These are phyloP conservation scores for Junonia oenone DNA, from an alignment of 2,888 invertebrate species.

Conservation along the genomic window DNA sequence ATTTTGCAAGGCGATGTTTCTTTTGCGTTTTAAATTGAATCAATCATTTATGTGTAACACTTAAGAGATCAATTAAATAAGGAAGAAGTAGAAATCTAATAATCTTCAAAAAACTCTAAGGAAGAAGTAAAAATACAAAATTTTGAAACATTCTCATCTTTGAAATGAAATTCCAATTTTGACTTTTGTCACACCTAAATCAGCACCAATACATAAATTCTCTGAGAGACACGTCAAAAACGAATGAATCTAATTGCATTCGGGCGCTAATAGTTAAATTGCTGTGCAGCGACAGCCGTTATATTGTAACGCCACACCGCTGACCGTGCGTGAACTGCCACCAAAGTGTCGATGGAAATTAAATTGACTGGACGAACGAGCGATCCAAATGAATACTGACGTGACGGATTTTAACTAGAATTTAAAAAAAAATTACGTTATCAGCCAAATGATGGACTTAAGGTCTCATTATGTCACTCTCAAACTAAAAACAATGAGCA, in stretches of 20 bases:
- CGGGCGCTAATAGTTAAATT: constrained; percentile 2
- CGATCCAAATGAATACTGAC: constrained; percentile 14
- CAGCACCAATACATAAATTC: no score
- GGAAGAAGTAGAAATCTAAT: no score
- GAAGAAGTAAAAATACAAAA: no score
- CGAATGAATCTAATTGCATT: background rate
- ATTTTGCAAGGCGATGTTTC: background rate
- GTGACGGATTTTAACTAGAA: background rate
- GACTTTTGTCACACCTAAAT: no score
- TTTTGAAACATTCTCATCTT: no score
- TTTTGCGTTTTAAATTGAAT: background rate
- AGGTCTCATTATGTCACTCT: background rate
- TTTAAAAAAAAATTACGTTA: background rate
- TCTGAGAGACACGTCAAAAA: background rate
- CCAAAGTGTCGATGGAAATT: constrained; percentile 17
- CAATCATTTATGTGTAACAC: no score
- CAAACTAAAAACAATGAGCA: background rate
- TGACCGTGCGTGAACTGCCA: constrained; percentile 9
- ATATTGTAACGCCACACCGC: constrained; percentile 10
- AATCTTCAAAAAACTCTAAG: no score
- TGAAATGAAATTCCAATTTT: no score
- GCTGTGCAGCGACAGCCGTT: constrained; percentile 3
- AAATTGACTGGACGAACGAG: constrained; percentile 9
- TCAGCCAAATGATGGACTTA: background rate
- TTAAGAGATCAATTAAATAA: no score